A percentile compares a stretch with the other conserved stretches of the same genome.
Evolutionary conservation across 1,140 invertebrate genomes (phyloP).

Genomic region (Atopsyche davidsoni): DNA sequence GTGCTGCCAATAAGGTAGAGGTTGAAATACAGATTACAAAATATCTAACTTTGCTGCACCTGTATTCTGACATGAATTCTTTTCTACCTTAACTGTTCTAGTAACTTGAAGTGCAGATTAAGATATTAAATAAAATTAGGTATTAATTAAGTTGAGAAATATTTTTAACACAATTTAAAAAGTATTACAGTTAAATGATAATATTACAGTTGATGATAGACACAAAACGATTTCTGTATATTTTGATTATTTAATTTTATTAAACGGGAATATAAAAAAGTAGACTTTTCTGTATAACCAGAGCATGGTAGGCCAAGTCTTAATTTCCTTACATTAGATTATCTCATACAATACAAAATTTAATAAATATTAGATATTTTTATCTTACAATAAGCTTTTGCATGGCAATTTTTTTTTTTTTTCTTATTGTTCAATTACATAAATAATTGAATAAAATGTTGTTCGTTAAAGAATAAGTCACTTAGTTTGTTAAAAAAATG

Average conservation of each 20-base stretch:
- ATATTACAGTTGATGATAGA: background rate
- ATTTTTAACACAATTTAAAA: no score
- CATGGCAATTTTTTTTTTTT: slow-evolving; percentile 29
- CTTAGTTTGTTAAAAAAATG: slow-evolving; percentile 15
- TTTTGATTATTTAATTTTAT: no score
- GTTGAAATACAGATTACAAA: no score
- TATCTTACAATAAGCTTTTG: slow-evolving; percentile 29
- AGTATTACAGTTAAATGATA: background rate
- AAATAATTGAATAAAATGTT: slow-evolving; percentile 24
- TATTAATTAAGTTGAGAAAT: no score
- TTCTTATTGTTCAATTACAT: slow-evolving; percentile 27
- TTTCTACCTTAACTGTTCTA: no score
- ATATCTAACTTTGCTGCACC: no score
- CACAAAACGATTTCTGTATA: no score
- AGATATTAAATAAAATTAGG: no score
- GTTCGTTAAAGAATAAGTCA: slow-evolving; percentile 10
- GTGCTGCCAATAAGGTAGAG: no score
- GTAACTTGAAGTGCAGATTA: no score
- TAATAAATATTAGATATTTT: slow-evolving; percentile 29
- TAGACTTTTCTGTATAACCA: slow-evolving; percentile 1
- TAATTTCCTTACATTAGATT: background rate
- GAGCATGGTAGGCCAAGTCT: background rate
- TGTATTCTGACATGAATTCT: no score
- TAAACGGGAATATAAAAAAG: background rate
- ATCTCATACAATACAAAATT: background rate